A percentile compares a stretch with the other conserved stretches of the same genome.
Conservation (phyloP, 2,888 invertebrate species). For the Pterobdella sp. region DNA sequence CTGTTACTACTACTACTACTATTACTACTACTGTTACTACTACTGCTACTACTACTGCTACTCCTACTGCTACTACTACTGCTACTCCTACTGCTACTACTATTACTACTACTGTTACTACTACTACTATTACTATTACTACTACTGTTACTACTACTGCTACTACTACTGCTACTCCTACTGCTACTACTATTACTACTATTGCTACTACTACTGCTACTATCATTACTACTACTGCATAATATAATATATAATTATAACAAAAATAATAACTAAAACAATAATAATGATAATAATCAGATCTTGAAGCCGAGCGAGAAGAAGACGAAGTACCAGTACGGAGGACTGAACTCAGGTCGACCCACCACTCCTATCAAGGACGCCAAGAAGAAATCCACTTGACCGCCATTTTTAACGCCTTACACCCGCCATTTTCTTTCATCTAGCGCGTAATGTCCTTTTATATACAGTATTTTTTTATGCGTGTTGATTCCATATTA, state of each 20-base stretch:
- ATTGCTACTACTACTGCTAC: not conserved
- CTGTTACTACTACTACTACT: slow-evolving; percentile 16
- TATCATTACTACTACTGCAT: not conserved
- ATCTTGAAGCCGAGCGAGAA: slow-evolving; percentile 57
- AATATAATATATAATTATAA: too few species aligned
- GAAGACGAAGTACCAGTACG: slow-evolving; percentile 57
- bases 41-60: slow-evolving; percentile 13
- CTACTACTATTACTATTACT: not conserved
- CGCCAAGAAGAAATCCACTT: slow-evolving; percentile 21
- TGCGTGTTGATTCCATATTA: too few species aligned
- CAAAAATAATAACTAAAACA: too few species aligned
- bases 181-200: not conserved
- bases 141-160: not conserved
- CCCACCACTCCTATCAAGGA: slow-evolving; percentile 48
- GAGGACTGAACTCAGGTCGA: slow-evolving; percentile 52
- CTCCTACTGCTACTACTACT: slow-evolving; percentile 7
- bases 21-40: slow-evolving; percentile 19
- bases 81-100: not conserved
- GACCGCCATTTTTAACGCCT: too few species aligned
- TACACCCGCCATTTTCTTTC: too few species aligned
- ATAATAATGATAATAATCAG: too few species aligned
- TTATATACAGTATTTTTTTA: too few species aligned
- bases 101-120: not conserved
- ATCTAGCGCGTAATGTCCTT: too few species aligned
- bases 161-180: not conserved